These are phyloP conservation scores for Caerostris darwini DNA, from an alignment of 1,140 invertebrate genomes.

Conservation along the genomic window DNA sequence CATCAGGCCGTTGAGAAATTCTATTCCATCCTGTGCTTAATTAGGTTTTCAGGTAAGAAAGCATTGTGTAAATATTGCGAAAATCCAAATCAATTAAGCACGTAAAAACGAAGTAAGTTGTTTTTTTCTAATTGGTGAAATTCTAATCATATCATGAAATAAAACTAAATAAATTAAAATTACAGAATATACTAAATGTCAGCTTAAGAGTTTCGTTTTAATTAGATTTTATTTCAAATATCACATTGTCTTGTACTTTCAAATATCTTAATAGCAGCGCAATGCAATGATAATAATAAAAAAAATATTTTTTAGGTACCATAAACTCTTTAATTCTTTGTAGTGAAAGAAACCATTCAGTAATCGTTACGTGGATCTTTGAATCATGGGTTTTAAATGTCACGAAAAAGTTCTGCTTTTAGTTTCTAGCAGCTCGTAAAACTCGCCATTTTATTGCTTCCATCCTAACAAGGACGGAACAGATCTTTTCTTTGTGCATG, in stretches of 20 bases:
- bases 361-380: background rate
- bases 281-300: background rate
- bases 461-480: background rate
- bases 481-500: conserved; percentile 20
- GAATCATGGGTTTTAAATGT: conserved; percentile 1
- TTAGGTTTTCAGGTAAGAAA: too few relatives aligned
- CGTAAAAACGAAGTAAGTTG: too few relatives aligned
- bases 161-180: too few relatives aligned
- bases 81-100: too few relatives aligned
- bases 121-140: too few relatives aligned
- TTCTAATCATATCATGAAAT: too few relatives aligned
- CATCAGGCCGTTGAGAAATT: too few relatives aligned
- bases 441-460: background rate
- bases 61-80: too few relatives aligned
- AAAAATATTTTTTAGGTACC: background rate
- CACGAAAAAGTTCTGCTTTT: background rate
- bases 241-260: background rate
- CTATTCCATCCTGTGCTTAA: too few relatives aligned
- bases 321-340: background rate
- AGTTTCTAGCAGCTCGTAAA: conserved; percentile 26
- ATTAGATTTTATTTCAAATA: too few relatives aligned
- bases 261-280: conserved; percentile 3
- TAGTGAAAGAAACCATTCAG: background rate
- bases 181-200: too few relatives aligned
- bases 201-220: too few relatives aligned